A percentile compares a stretch with the other conserved stretches of the same genome.
These are phyloP conservation scores for Rapana venosa DNA, from an alignment of 2,888 invertebrate species.

Conservation along the genomic window DNA sequence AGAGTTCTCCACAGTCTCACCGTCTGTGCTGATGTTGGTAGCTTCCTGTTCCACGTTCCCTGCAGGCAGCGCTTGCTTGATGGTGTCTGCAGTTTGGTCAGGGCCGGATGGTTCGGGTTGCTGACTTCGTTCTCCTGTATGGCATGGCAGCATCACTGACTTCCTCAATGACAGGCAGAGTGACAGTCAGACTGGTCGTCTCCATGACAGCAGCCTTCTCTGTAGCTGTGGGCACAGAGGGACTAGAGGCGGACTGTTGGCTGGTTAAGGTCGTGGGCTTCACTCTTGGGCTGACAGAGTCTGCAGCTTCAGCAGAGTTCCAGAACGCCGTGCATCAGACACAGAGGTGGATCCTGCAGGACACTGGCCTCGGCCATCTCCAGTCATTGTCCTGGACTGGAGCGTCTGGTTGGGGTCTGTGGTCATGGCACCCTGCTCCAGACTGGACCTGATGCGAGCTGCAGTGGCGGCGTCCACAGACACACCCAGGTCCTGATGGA, in stretches of 20 bases:
- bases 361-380: neutral
- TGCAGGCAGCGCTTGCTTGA: neutral
- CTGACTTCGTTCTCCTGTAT: neutral
- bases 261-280: neutral
- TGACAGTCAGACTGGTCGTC: constrained; percentile 38
- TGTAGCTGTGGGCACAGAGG: neutral
- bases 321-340: neutral
- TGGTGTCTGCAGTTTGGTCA: neutral
- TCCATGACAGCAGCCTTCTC: neutral
- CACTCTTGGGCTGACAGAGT: neutral
- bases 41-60: neutral
- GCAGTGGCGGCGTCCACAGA: constrained; percentile 15
- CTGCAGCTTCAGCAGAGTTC: neutral
- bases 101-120: neutral
- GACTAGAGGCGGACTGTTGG: neutral
- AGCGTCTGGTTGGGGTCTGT: neutral
- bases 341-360: constrained; percentile 16
- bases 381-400: neutral
- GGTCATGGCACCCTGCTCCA: neutral
- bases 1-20: neutral
- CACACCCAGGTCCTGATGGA: constrained; percentile 31
- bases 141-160: neutral
- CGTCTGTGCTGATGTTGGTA: too few species aligned
- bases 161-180: constrained; percentile 29
- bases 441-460: constrained; percentile 17